These are phyloP conservation scores for Drosophila asahinai DNA, from an alignment of 1,140 invertebrate species.

Conservation along the genomic window DNA sequence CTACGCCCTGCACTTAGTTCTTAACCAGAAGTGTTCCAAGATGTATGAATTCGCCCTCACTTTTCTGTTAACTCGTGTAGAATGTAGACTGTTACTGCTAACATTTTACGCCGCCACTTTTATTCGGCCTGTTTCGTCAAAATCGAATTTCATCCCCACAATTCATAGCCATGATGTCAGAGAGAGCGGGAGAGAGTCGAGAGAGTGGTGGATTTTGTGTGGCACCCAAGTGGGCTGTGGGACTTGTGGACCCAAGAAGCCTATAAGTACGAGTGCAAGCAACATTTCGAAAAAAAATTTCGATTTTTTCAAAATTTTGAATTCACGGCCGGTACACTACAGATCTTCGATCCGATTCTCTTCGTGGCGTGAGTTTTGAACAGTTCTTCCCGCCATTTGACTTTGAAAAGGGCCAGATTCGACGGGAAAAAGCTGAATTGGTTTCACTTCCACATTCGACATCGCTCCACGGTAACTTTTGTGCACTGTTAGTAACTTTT, in stretches of 20 bases:
- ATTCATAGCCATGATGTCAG: no score
- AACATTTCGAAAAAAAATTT: constrained; percentile 1
- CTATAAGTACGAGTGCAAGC: constrained; percentile 16
- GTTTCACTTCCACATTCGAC: constrained; percentile 4
- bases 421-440: constrained; percentile 12
- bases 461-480: constrained; percentile 5
- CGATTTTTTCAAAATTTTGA: constrained; percentile 12
- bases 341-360: constrained; percentile 7
- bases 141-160: no score
- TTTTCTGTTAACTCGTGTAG: no score
- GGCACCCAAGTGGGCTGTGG: no score
- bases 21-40: no score
- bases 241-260: background rate
- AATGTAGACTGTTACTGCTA: no score
- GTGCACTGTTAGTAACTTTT: constrained; percentile 13
- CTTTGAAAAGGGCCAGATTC: constrained; percentile 9
- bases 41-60: no score
- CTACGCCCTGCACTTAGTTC: background rate
- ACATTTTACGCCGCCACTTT: no score
- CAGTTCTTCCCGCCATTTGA: constrained; percentile 18
- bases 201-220: no score
- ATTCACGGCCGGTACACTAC: constrained; percentile 10
- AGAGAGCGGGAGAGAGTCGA: no score
- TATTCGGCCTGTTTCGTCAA: no score
- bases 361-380: constrained; percentile 20